A percentile compares a stretch with the other conserved stretches of the same genome.
Conservation (phyloP, 2,113 vertebrate species). For the mouse (Mus musculus) region DNA sequence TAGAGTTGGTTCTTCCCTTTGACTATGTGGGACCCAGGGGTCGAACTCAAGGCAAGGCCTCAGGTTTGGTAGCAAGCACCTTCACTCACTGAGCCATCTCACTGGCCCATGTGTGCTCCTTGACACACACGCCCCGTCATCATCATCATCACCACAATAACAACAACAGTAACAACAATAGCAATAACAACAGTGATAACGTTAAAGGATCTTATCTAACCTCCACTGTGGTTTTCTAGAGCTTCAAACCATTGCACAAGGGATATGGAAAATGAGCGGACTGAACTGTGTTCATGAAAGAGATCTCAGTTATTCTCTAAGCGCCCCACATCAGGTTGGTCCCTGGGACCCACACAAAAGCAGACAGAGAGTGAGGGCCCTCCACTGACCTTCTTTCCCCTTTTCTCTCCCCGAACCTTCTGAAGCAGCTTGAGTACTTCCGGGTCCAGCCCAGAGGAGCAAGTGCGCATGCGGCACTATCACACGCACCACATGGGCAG, state of each 20-base stretch:
- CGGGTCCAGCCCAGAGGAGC: conserved; percentile 51
- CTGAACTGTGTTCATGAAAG: neutral
- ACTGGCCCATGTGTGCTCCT: neutral
- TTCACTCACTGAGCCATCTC: neutral
- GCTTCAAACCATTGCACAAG: neutral
- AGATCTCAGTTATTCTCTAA: neutral
- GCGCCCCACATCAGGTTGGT: too few species aligned
- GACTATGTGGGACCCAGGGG: neutral
- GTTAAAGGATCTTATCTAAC: neutral
- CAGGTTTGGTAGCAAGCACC: neutral
- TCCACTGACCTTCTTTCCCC: neutral
- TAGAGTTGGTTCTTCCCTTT: neutral
- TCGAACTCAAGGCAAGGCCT: neutral
- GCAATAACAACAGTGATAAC: neutral
- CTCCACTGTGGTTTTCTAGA: neutral
- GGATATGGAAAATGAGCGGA: neutral
- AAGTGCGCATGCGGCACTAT: conserved; percentile 64
- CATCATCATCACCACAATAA: too few species aligned
- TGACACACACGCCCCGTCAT: neutral
- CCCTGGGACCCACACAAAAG: neutral
- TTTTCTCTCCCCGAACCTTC: conserved; percentile 59
- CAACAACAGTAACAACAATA: neutral
- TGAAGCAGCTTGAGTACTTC: neutral
- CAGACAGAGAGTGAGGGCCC: too few species aligned
- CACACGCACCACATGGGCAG: conserved; percentile 78